Conservation (phyloP, 2,888 invertebrate genomes). For the Arctia plantaginis region DNA sequence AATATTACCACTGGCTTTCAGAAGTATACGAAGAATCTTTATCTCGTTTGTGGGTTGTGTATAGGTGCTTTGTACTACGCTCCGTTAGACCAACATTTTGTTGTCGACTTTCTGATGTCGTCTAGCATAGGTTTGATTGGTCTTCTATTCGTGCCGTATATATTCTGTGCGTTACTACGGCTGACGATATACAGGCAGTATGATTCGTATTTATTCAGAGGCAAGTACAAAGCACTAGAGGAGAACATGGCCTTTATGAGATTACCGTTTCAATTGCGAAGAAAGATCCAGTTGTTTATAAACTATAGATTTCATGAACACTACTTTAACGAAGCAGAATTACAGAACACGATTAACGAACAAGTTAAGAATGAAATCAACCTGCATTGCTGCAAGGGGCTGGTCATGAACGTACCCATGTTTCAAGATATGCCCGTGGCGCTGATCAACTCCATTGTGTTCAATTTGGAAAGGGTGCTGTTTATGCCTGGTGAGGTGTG, state of each 20-base stretch:
- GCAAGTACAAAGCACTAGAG: slow-evolving; percentile 61
- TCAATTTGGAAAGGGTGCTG: slow-evolving; percentile 81
- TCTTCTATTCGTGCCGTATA: slow-evolving; percentile 60
- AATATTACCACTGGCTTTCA: slow-evolving; percentile 39
- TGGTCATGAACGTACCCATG: slow-evolving; percentile 84
- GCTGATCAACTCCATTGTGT: slow-evolving; percentile 82
- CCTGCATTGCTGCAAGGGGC: slow-evolving; percentile 82
- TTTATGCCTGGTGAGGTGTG: slow-evolving; percentile 86
- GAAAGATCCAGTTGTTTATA: slow-evolving; percentile 65
- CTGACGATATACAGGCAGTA: slow-evolving; percentile 61
- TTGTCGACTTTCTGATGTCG: slow-evolving; percentile 59
- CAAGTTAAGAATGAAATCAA: slow-evolving; percentile 85
- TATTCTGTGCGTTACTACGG: slow-evolving; percentile 60
- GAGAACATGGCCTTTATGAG: slow-evolving; percentile 63
- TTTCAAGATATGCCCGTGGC: slow-evolving; percentile 83
- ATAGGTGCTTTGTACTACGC: slow-evolving; percentile 64
- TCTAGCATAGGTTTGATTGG: slow-evolving; percentile 59
- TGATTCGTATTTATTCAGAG: slow-evolving; percentile 61
- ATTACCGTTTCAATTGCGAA: slow-evolving; percentile 60
- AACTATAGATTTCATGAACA: slow-evolving; percentile 70
- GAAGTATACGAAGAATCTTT: slow-evolving; percentile 66
- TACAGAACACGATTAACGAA: slow-evolving; percentile 70
- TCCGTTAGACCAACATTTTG: slow-evolving; percentile 52
- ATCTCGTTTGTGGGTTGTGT: slow-evolving; percentile 59
- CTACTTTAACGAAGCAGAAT: slow-evolving; percentile 66